Conservation (phyloP, 2,888 invertebrate species). For the Pandemis corylana region DNA sequence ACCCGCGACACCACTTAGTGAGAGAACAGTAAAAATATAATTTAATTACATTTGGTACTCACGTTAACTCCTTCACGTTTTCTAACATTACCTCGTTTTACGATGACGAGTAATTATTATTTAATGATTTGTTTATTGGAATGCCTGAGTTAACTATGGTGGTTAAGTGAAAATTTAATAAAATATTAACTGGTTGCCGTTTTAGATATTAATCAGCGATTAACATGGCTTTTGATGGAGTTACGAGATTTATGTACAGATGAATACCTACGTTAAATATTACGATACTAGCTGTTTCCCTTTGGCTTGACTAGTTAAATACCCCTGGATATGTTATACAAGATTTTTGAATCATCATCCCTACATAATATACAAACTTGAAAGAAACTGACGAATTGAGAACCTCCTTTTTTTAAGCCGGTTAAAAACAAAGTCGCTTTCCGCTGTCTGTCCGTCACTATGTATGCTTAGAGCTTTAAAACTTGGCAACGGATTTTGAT, state of each 20-base stretch:
- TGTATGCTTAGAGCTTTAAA: too few relatives aligned
- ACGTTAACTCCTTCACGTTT: background rate
- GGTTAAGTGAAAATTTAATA: background rate
- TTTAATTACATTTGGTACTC: background rate
- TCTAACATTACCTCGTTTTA: background rate
- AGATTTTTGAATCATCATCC: too few relatives aligned
- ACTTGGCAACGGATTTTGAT: too few relatives aligned
- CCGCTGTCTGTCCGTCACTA: too few relatives aligned
- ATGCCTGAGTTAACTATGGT: background rate
- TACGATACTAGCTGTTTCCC: background rate
- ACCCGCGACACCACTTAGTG: too few relatives aligned
- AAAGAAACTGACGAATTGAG: too few relatives aligned
- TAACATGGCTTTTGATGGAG: background rate
- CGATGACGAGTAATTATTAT: background rate
- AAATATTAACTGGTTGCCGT: background rate
- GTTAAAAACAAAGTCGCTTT: too few relatives aligned
- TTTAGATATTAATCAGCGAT: background rate
- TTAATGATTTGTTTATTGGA: background rate
- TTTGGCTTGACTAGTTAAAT: too few relatives aligned
- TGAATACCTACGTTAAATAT: background rate
- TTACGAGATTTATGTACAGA: background rate
- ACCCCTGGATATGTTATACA: too few relatives aligned
- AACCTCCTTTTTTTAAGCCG: too few relatives aligned
- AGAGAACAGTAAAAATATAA: background rate
- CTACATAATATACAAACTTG: too few relatives aligned